These are phyloP conservation scores for Psephotus haematonotus DNA, from an alignment of 2,113 vertebrate genomes.

Conservation along the genomic window DNA sequence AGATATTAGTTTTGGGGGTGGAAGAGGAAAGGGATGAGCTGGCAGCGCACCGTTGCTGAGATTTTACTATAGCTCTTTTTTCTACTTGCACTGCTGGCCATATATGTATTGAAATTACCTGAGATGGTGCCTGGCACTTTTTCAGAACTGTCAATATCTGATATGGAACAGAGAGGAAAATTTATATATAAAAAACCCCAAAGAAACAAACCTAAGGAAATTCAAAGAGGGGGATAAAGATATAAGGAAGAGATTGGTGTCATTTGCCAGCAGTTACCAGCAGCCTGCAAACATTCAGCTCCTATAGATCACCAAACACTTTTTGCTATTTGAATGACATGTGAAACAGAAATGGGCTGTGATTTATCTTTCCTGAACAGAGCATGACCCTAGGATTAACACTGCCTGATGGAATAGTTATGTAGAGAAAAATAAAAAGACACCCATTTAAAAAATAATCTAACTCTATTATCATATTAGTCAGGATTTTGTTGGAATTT, in stretches of 20 bases:
- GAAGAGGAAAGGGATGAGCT: not conserved
- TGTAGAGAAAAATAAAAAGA: not conserved
- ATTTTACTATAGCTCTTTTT: not conserved
- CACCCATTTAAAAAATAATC: not conserved
- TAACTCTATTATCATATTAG: not conserved
- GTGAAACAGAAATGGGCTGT: not conserved
- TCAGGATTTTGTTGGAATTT: not conserved
- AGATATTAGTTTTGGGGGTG: not conserved
- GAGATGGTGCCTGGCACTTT: not conserved
- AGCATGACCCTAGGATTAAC: not conserved
- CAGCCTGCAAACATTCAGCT: not conserved
- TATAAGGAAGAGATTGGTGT: not conserved
- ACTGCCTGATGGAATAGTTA: not conserved
- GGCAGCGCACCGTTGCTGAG: not conserved
- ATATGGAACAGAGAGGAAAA: not conserved
- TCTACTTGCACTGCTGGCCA: not conserved
- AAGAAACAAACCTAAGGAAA: not conserved
- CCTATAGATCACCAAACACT: not conserved
- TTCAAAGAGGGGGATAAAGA: not conserved
- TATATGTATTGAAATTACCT: not conserved
- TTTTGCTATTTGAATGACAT: not conserved
- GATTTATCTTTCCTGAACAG: not conserved
- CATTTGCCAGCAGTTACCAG: not conserved
- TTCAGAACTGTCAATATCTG: not conserved
- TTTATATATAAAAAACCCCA: not conserved